Percentiles rank a stretch among this genome's conserved stretches.
Conservation (phyloP, 1,140 invertebrate genomes). For the Caerostris darwini region DNA sequence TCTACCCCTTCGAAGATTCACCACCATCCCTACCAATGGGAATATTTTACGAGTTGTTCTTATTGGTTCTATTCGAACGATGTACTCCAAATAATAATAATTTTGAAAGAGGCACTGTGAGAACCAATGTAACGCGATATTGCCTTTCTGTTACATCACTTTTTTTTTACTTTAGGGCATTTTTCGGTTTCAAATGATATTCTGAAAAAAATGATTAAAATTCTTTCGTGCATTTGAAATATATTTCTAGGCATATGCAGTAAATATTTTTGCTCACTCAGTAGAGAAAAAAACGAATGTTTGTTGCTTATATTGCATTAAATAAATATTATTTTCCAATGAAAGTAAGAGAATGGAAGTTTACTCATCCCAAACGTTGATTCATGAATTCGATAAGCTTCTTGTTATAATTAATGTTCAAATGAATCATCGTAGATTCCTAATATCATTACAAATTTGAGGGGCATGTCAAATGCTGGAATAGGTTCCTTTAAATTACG, state of each 20-base stretch:
- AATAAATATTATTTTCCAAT: too few species aligned
- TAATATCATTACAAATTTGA: too few species aligned
- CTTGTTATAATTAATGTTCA: too few species aligned
- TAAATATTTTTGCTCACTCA: background rate
- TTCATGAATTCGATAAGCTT: too few species aligned
- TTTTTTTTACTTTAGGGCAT: slow-evolving; percentile 17
- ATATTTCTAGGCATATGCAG: background rate
- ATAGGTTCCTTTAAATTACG: too few species aligned
- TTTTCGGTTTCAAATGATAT: background rate
- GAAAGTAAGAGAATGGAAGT: too few species aligned
- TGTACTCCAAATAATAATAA: slow-evolving; percentile 42
- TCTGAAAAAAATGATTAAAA: background rate
- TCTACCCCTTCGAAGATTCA: background rate
- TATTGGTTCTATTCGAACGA: slow-evolving; percentile 42
- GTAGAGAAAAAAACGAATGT: too few species aligned
- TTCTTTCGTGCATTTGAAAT: background rate
- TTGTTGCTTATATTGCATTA: too few species aligned
- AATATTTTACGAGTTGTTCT: slow-evolving; percentile 54
- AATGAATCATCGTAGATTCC: too few species aligned
- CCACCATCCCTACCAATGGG: background rate
- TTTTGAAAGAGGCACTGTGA: background rate
- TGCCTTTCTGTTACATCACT: background rate
- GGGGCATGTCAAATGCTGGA: too few species aligned
- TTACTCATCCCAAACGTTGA: too few species aligned
- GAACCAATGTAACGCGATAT: background rate